Percentiles rank a stretch among this genome's conserved stretches.
Conservation (phyloP, 2,113 vertebrate genomes). For the Coryphaenoides rupestris region DNA sequence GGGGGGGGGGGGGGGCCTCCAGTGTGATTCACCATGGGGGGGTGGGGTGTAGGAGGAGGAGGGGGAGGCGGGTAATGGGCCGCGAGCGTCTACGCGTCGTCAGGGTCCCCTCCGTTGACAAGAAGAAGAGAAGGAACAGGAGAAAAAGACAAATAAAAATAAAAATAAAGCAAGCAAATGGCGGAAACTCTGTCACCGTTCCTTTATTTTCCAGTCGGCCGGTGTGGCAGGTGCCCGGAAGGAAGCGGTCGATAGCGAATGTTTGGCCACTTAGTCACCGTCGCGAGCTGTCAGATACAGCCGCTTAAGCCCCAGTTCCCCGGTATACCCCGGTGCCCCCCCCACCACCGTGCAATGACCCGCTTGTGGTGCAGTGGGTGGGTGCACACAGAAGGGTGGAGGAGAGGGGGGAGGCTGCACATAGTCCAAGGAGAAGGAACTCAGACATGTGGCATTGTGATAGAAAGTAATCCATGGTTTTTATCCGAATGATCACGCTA, state of each 20-base stretch:
- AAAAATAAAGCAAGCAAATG: too few species aligned
- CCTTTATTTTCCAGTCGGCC: constrained; percentile 8
- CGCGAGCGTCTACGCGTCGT: too few species aligned
- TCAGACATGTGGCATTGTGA: too few species aligned
- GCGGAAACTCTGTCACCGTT: constrained; percentile 55
- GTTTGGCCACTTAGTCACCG: constrained; percentile 63
- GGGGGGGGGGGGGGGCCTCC: neutral
- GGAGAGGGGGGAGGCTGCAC: too few species aligned
- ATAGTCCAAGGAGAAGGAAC: too few species aligned
- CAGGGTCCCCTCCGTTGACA: too few species aligned
- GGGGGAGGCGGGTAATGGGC: neutral
- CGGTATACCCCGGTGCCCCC: too few species aligned
- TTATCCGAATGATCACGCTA: too few species aligned
- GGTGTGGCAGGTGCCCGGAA: neutral
- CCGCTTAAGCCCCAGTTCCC: constrained; percentile 58
- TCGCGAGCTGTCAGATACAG: constrained; percentile 62
- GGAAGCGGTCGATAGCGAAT: constrained; percentile 59
- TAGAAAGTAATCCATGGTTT: too few species aligned
- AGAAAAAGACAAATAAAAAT: too few species aligned
- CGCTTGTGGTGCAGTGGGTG: constrained; percentile 35
- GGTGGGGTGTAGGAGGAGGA: constrained; percentile 17
- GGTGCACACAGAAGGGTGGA: constrained; percentile 4
- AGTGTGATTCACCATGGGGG: constrained; percentile 38
- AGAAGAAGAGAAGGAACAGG: too few species aligned
- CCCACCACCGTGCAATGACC: too few species aligned